Conservation (phyloP, 2,888 invertebrate species). For the Glaucopsyche alexis region DNA sequence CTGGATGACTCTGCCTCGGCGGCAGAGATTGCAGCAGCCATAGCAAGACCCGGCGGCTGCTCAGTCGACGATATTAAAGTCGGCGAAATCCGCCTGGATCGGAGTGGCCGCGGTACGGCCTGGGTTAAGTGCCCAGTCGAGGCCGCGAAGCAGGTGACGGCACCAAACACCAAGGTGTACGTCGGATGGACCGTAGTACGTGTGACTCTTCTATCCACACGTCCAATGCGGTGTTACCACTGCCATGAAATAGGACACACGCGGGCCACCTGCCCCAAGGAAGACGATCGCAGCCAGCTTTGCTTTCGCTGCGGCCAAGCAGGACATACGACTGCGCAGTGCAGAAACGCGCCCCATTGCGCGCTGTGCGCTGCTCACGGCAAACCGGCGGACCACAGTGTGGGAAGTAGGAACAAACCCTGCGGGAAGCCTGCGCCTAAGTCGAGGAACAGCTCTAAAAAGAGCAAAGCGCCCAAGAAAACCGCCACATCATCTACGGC, state of each 20-base stretch:
- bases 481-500: not conserved
- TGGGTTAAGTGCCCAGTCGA: too few species aligned
- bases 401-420: not conserved
- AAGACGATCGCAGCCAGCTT: conserved; percentile 22
- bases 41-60: too few species aligned
- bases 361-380: not conserved
- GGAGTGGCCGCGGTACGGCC: too few species aligned
- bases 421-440: not conserved
- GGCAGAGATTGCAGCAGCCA: too few species aligned
- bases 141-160: too few species aligned
- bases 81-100: too few species aligned
- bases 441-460: not conserved
- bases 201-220: too few species aligned
- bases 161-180: too few species aligned
- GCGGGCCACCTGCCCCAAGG: conserved; percentile 26
- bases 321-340: conserved; percentile 12
- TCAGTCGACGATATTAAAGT: too few species aligned
- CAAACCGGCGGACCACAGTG: not conserved
- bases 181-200: too few species aligned
- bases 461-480: not conserved
- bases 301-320: conserved; percentile 39
- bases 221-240: too few species aligned
- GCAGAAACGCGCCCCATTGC: not conserved
- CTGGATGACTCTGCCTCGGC: too few species aligned
- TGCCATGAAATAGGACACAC: conserved; percentile 32